These are phyloP conservation scores for Ladona fulva DNA, from an alignment of 1,140 invertebrate genomes.

Conservation along the genomic window DNA sequence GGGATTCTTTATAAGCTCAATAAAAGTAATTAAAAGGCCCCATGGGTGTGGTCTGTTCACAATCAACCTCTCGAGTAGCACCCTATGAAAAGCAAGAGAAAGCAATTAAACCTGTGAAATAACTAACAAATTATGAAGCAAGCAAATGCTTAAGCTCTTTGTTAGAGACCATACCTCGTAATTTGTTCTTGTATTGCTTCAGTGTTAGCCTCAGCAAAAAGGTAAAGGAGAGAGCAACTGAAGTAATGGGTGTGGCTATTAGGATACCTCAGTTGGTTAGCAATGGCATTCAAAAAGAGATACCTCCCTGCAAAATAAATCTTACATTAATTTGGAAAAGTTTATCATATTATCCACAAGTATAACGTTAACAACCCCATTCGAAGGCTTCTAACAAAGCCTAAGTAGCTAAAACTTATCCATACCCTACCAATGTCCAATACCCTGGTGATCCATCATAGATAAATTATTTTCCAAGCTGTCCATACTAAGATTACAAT, in stretches of 20 bases:
- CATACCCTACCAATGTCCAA: too few relatives aligned
- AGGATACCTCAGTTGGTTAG: slow-evolving; percentile 96
- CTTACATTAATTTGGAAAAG: slow-evolving; percentile 15
- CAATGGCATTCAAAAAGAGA: slow-evolving; percentile 95
- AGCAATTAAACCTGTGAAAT: neutral
- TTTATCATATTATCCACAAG: too few relatives aligned
- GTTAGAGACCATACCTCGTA: slow-evolving; percentile 36
- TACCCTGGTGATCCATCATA: too few relatives aligned
- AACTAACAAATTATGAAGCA: neutral
- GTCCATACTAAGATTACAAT: too few relatives aligned
- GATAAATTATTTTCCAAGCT: too few relatives aligned
- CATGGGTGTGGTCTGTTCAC: slow-evolving; percentile 98
- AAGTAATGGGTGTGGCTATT: slow-evolving; percentile 99
- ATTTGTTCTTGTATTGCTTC: slow-evolving; percentile 88
- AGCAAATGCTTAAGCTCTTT: neutral
- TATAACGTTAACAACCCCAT: too few relatives aligned
- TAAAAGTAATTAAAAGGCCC: slow-evolving; percentile 97
- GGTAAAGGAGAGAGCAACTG: slow-evolving; percentile 89
- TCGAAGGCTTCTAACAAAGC: too few relatives aligned
- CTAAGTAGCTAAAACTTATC: too few relatives aligned
- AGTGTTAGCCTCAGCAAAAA: slow-evolving; percentile 96
- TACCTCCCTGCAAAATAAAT: slow-evolving; percentile 55
- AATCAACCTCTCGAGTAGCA: slow-evolving; percentile 91
- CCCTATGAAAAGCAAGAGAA: slow-evolving; percentile 45
- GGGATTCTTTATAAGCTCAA: slow-evolving; percentile 97